Evolutionary conservation across 2,888 invertebrate genomes (phyloP), one percentile per base, ranked within the genome.

Genomic region (Cylindroiulus punctatus): DNA sequence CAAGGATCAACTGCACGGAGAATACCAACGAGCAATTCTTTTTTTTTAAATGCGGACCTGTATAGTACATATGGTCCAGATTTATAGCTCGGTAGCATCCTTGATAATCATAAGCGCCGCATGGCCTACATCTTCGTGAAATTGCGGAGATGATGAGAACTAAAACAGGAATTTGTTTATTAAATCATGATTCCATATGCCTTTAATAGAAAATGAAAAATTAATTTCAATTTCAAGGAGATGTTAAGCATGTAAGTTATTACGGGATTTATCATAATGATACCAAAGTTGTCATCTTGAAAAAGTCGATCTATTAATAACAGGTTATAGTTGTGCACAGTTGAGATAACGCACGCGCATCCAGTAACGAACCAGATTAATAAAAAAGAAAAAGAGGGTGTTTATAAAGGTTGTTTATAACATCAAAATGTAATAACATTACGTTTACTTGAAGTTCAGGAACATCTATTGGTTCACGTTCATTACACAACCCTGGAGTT

Each of bases 181-280:
- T 76, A 76, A 76, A 26, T 30, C 30, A 76, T 30, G 76, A 8
- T 76, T 44, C 76, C 30, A 26, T 4, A 44, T 44, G 10, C 17
- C 30, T 32, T 26, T 17, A 52, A 52, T 52, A 14, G 30, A 76
- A 76, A 30, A 76, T 32, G 17, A 30, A 12, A 76, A 30, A 76
- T n/a, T n/a, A n/a, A 76, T 76, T 76, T 76, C 76, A 76, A 76
- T 76, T 76, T 30, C 76, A 30, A 76, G 76, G 76, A 32, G 30
- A 76, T 76, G 14, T 76, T 26, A 14, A 30, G 30, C 30, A 76
- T 14, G 76, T 10, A 76, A 12, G n/a, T 57, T 22, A 65, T 26
- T 65, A 30, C 2, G 76, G 30, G 76, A 76, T 76, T n/a, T 76
- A 76, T 76, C 30, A 26, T 30, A n/a, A 12, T 76, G 76, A 30